A percentile compares a stretch with the other conserved stretches of the same genome.
Conservation (phyloP, 2,797 vertebrate species). For the Anas bahamensis region DNA sequence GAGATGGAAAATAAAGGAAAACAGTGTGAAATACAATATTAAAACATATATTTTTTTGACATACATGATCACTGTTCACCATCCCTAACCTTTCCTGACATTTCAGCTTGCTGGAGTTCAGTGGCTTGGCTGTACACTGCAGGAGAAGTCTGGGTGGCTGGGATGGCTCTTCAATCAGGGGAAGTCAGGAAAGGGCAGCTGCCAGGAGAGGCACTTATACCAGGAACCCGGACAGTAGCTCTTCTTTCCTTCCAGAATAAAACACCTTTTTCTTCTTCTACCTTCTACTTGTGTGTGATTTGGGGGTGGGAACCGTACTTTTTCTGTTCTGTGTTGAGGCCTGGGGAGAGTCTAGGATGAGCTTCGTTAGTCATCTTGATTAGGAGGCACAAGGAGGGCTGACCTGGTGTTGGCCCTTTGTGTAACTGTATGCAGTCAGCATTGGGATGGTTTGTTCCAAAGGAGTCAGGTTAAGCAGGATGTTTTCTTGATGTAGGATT, state of each 20-base stretch:
- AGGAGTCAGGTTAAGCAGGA: not conserved
- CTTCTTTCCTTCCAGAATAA: constrained; percentile 16
- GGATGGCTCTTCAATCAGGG: not conserved
- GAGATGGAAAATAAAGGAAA: not conserved
- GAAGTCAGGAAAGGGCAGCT: not conserved
- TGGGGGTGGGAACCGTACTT: constrained; percentile 10
- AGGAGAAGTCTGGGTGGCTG: not conserved
- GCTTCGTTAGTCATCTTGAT: not conserved
- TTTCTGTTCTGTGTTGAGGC: not conserved
- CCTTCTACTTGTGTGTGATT: not conserved
- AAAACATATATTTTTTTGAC: not conserved
- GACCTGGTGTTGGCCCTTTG: not conserved
- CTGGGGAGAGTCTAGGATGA: not conserved
- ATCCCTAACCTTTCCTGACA: not conserved
- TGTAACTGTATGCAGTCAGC: not conserved
- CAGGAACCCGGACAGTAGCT: not conserved
- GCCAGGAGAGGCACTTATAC: not conserved
- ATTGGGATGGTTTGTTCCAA: not conserved
- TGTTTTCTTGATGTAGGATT: not conserved
- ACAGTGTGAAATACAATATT: not conserved
- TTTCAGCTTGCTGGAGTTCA: not conserved
- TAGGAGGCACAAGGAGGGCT: not conserved
- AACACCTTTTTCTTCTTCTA: constrained; percentile 19
- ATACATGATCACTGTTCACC: not conserved
- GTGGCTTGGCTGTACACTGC: not conserved